phyloP scores from a whole-genome alignment of 2,797 vertebrate species.

The Coendou prehensilis region DNA sequence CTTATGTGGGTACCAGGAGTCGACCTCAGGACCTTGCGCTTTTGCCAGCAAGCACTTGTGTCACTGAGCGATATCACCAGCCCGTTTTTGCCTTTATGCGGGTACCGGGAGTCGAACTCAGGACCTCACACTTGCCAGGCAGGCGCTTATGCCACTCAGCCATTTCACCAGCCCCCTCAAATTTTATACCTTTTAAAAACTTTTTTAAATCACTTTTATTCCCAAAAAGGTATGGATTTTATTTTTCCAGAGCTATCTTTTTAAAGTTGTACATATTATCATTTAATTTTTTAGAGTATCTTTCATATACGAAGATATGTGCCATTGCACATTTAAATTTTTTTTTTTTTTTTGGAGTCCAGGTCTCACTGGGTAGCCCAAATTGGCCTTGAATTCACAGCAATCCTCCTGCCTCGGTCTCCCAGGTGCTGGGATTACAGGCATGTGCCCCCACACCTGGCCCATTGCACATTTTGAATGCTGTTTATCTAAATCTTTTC shows the following conservation, averaged over 20 bases:
- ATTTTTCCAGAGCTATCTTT: slow-evolving; percentile 10
- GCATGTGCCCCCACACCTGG: neutral
- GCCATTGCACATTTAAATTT: neutral
- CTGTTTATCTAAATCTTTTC: neutral
- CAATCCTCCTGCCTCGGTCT: neutral
- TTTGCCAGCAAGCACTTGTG: no score
- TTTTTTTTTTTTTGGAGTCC: neutral
- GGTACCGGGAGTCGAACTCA: no score
- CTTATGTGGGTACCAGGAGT: no score
- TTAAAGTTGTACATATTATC: neutral
- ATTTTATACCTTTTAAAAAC: neutral
- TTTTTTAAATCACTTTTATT: slow-evolving; percentile 7
- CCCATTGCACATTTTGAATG: neutral
- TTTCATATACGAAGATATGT: neutral
- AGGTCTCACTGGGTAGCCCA: neutral
- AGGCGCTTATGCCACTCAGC: no score
- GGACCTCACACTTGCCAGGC: no score
- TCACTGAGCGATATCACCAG: no score
- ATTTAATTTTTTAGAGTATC: neutral
- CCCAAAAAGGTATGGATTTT: neutral
- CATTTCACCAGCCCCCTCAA: neutral
- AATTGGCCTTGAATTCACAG: neutral
- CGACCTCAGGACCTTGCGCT: no score
- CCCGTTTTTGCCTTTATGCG: no score
- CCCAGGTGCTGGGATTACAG: neutral